Percentiles rank a stretch among this genome's conserved stretches.
phyloP scores from a whole-genome alignment of 2,888 invertebrate genomes.

The Eupeodes luniger region DNA sequence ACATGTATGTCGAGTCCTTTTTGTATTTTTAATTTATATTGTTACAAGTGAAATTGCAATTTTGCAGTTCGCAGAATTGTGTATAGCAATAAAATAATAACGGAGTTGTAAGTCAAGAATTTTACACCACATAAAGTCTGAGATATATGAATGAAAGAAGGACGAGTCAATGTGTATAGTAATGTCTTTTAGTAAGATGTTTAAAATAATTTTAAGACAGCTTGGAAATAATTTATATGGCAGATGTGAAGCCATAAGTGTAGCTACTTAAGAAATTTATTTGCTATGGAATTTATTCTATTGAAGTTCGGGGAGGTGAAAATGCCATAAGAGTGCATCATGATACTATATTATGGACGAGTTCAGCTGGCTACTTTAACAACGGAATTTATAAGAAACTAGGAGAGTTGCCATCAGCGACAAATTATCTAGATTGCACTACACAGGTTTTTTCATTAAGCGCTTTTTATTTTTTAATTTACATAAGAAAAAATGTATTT shows the following conservation, averaged over 20 bases:
- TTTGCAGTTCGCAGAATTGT: conserved; percentile 51
- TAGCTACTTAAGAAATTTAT: neutral
- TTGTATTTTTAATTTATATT: conserved; percentile 71
- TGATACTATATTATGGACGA: too few relatives aligned
- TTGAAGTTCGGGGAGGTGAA: conserved; percentile 10
- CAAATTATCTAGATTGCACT: too few relatives aligned
- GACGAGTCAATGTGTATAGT: neutral
- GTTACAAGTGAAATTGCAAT: conserved; percentile 73
- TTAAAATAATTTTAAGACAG: conserved; percentile 9
- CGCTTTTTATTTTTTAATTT: too few relatives aligned
- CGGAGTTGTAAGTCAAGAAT: conserved; percentile 30
- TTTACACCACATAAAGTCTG: conserved; percentile 67
- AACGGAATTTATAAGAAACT: neutral
- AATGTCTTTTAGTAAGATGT: conserved; percentile 27
- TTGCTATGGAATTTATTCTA: neutral
- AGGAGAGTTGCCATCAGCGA: too few relatives aligned
- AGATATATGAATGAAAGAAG: conserved; percentile 6
- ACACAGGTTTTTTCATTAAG: too few relatives aligned
- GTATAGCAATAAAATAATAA: neutral
- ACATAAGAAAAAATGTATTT: too few relatives aligned
- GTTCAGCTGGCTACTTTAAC: too few relatives aligned
- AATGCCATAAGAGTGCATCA: neutral
- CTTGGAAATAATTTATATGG: conserved; percentile 11
- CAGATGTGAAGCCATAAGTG: neutral
- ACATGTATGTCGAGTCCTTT: conserved; percentile 24